phyloP scores from a whole-genome alignment of 2,797 vertebrate species.

The Mergus octosetaceus region DNA sequence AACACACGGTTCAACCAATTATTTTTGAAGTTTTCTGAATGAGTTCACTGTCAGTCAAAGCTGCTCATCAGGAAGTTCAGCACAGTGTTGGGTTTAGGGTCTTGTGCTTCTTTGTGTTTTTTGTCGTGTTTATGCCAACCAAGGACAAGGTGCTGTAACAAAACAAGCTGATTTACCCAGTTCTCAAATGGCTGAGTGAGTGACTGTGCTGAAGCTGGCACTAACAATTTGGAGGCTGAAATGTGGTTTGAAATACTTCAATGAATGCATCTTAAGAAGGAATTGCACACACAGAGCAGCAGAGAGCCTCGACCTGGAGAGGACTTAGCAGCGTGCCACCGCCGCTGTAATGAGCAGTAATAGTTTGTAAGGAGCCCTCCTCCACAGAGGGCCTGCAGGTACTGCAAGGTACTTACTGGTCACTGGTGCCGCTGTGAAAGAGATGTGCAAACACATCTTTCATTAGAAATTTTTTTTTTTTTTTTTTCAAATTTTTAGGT shows the following conservation, averaged over 20 bases:
- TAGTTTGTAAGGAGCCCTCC: rapidly evolving
- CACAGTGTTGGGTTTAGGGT: not conserved
- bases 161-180: not conserved
- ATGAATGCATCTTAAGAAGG: not conserved
- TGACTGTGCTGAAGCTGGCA: slow-evolving; percentile 36
- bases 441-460: not conserved
- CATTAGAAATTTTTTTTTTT: not conserved
- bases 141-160: not conserved
- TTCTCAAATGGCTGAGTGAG: slow-evolving; percentile 28
- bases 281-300: not conserved
- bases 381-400: not conserved
- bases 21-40: not conserved
- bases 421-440: not conserved
- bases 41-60: not conserved
- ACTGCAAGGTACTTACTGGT: not conserved
- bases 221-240: slow-evolving; percentile 19
- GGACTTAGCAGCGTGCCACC: rapidly evolving
- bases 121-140: not conserved
- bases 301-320: not conserved
- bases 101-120: not conserved
- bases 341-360: not conserved
- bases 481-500: not conserved
- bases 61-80: not conserved
- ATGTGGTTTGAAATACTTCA: not conserved
- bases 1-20: not conserved